phyloP scores from a whole-genome alignment of 2,797 vertebrate genomes.

The Leuciscus waleckii region DNA sequence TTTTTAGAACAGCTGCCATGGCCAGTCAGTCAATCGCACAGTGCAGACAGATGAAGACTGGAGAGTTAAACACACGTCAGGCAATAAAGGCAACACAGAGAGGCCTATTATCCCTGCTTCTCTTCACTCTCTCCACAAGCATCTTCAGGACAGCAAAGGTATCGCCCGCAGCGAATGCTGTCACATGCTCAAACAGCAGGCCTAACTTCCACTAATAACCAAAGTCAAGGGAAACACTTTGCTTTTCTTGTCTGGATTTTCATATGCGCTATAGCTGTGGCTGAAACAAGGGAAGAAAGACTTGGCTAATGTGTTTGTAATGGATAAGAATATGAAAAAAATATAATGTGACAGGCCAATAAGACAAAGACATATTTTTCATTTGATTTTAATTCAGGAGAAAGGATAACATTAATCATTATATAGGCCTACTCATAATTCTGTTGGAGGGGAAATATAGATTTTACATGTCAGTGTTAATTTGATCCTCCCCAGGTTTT shows the following conservation, averaged over 20 bases:
- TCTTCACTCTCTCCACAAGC: constrained; percentile 21
- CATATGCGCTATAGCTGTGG: neutral
- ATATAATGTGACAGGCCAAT: constrained; percentile 28
- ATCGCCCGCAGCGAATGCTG: constrained; percentile 30
- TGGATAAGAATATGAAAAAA: constrained; percentile 33
- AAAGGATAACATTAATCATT: constrained; percentile 29
- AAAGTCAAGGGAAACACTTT: constrained; percentile 53
- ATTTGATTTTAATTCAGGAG: constrained; percentile 42
- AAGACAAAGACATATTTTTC: constrained; percentile 39
- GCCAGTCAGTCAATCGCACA: constrained; percentile 46
- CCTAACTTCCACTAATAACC: constrained; percentile 53
- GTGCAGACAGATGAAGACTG: constrained; percentile 27
- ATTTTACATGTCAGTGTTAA: neutral
- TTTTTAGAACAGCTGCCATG: constrained; percentile 36
- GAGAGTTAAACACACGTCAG: constrained; percentile 31
- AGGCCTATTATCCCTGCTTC: constrained; percentile 42
- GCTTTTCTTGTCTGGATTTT: constrained; percentile 33
- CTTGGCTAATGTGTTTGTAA: neutral
- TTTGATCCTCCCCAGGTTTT: neutral
- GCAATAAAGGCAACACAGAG: constrained; percentile 33
- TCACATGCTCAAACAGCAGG: constrained; percentile 45
- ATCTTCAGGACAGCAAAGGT: constrained; percentile 39
- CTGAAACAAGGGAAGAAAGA: neutral
- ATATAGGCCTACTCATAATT: neutral
- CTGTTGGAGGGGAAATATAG: neutral